Percentiles rank a stretch among this genome's conserved stretches.
phyloP scores from a whole-genome alignment of 2,888 invertebrate genomes.

The Ceratothoa steindachneri region DNA sequence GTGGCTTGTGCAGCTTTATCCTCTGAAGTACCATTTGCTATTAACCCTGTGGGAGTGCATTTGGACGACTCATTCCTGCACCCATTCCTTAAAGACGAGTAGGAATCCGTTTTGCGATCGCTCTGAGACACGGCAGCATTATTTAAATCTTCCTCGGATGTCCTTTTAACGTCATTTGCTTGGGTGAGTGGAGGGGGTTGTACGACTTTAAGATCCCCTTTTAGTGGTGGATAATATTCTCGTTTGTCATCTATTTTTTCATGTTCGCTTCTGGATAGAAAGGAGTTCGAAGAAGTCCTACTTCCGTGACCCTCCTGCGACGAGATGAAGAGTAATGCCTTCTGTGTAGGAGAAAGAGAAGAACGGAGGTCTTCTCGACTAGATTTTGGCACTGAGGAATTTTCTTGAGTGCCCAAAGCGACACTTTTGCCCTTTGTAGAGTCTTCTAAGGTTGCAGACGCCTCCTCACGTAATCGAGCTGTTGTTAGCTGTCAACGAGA shows the following conservation, averaged over 20 bases:
- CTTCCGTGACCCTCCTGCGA: not conserved
- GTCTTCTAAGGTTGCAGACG: not conserved
- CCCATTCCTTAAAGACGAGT: not conserved
- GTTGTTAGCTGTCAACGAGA: no score
- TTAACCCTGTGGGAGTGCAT: not conserved
- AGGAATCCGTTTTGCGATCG: not conserved
- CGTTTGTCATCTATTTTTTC: not conserved
- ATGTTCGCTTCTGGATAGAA: not conserved
- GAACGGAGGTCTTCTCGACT: not conserved
- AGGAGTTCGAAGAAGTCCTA: not conserved
- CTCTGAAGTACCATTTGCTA: not conserved
- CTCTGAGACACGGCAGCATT: not conserved
- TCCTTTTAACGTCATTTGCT: not conserved
- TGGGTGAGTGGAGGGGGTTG: no score
- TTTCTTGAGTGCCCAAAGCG: not conserved
- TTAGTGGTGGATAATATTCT: no score
- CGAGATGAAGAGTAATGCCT: not conserved
- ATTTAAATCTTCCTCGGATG: not conserved
- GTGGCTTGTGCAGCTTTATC: constrained; percentile 15
- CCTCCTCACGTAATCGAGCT: not conserved
- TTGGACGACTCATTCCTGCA: not conserved
- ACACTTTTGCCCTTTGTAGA: not conserved
- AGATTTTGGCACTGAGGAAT: not conserved
- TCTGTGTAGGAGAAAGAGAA: not conserved
- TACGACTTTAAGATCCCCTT: no score